These are phyloP conservation scores for Melinaea marsaeus DNA, from an alignment of 2,888 invertebrate species.

Conservation along the genomic window DNA sequence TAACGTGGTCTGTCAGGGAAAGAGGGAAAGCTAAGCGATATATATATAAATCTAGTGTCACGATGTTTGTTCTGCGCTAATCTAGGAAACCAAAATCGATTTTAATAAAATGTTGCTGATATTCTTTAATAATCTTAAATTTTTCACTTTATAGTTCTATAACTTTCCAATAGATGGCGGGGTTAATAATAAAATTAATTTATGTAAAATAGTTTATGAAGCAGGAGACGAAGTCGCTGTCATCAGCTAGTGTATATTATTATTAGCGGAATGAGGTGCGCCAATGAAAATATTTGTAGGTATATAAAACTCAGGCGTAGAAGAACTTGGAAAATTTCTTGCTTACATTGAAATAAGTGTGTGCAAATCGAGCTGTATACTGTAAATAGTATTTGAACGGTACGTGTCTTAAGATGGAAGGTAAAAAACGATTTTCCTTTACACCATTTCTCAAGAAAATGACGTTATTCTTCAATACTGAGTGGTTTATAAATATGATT, in stretches of 20 bases:
- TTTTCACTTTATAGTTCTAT: too few species aligned
- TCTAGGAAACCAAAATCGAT: too few species aligned
- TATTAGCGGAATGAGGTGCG: neutral
- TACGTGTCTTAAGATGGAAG: slow-evolving; percentile 36
- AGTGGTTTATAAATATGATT: slow-evolving; percentile 23
- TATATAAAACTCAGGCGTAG: slow-evolving; percentile 24
- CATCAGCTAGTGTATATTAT: too few species aligned
- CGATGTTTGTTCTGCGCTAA: too few species aligned
- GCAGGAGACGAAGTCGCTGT: too few species aligned
- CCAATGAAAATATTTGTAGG: neutral
- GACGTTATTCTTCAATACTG: slow-evolving; percentile 16
- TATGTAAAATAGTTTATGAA: too few species aligned
- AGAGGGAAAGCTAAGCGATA: slow-evolving; percentile 50
- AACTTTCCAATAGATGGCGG: too few species aligned
- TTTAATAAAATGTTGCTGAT: too few species aligned
- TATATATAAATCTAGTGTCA: neutral
- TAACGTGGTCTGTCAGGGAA: slow-evolving; percentile 20
- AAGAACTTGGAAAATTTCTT: slow-evolving; percentile 26
- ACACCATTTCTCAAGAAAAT: slow-evolving; percentile 36
- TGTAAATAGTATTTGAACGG: slow-evolving; percentile 31
- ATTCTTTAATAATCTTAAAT: too few species aligned
- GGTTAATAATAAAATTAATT: too few species aligned
- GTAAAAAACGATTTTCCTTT: slow-evolving; percentile 36
- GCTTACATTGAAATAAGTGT: slow-evolving; percentile 23
- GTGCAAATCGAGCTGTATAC: slow-evolving; percentile 27